Conservation (phyloP, 2,797 vertebrate genomes). For the Tapera naevia region DNA sequence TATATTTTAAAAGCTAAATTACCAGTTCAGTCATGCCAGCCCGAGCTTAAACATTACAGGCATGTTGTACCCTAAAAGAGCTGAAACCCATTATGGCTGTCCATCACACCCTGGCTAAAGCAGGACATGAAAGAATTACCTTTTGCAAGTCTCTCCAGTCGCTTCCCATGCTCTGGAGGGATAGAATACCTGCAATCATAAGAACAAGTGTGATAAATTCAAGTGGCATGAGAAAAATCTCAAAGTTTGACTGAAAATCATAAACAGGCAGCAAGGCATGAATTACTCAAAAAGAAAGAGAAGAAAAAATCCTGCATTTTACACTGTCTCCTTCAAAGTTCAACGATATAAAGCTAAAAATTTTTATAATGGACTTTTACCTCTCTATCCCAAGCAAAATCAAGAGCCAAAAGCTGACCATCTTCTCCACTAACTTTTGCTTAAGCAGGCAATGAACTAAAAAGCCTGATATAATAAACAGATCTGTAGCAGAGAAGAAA, state of each 20-base stretch:
- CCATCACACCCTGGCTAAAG: neutral
- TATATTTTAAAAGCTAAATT: neutral
- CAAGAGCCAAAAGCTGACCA: neutral
- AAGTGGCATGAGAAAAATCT: neutral
- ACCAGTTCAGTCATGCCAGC: neutral
- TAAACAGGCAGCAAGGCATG: neutral
- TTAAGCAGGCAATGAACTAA: neutral
- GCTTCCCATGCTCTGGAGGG: constrained; percentile 94
- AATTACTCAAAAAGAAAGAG: neutral
- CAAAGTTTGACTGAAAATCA: neutral
- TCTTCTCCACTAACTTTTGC: neutral
- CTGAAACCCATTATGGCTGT: neutral
- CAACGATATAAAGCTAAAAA: neutral
- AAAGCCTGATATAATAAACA: neutral
- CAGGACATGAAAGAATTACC: constrained; percentile 74
- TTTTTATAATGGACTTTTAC: neutral
- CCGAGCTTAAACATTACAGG: neutral
- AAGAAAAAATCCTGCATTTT: neutral
- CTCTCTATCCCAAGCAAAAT: neutral
- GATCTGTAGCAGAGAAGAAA: neutral
- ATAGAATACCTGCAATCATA: constrained; percentile 87
- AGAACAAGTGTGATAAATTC: neutral
- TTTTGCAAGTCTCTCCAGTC: constrained; percentile 94
- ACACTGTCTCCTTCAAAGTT: neutral
- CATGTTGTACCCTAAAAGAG: neutral